phyloP scores from a whole-genome alignment of 2,113 vertebrate genomes.

The mouse (Mus musculus) region GRCm39 chr16:45869501-45870000 shows the following conservation, averaged over 20 bases:
- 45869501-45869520: no score
- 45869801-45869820: background rate
- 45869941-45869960: background rate
- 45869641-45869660: background rate
- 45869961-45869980: background rate
- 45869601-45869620: constrained; percentile 4
- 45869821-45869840: no score
- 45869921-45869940: background rate
- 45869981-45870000: no score
- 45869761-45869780: background rate
- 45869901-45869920: background rate
- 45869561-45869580: background rate
- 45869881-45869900: background rate
- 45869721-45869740: background rate
- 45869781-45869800: background rate
- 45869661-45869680: background rate
- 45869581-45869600: constrained; percentile 23
- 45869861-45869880: background rate
- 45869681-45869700: background rate
- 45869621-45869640: background rate
- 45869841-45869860: background rate
- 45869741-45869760: background rate
- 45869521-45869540: no score
- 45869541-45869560: no score
- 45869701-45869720: background rate